Base-by-base conservation (phyloP, 2,113 vertebrate genomes). In the Nibea coibor region DNA sequence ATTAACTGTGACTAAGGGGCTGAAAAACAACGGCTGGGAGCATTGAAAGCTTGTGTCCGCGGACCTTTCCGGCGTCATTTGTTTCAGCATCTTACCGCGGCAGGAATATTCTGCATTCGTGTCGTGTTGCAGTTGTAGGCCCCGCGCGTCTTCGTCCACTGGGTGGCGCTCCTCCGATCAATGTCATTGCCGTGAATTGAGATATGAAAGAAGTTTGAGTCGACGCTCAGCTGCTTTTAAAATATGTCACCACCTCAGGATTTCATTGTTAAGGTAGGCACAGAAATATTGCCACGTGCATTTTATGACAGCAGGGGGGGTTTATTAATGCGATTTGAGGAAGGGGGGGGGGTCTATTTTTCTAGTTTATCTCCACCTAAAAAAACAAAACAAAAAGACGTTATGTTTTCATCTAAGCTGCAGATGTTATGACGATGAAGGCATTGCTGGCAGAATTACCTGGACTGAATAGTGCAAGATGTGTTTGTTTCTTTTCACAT, bases 141-240 rank as follows among this genome's bases (percentile, higher is more conserved):
- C 53, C 68, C 31, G 78, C 71, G n/a, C 3, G 15, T 10, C 50
- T 80, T 83, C 91, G 53, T 58, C 97, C 98, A 97, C 97, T 94
- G 95, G 97, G 95, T 95, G 98, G 97, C 98, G 97, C 95, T 93
- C 93, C 95, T 96, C 93, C 95, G 97, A 99, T 98, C 97, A 99
- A 99, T 98, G 97, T 99, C 98, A 99, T 96, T 97, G 96, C 96
- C 97, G 97, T 93, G 92, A 87, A 93, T 92, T 81, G 90, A 91
- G 87, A 92, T 89, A 88, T 87, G 71, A 80, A 85, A 89, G 85
- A 88, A 80, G 89, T 87, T 78, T 84, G 75, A 64, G 78, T 86
- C 74, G 19, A 43, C 47, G 68, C 42, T 78, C 75, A 65, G 20
- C 75, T 66, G 71, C 68, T 72, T 72, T 28, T 82, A 90, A 82